Evolutionary conservation across 2,797 vertebrate species (phyloP).

Genomic region (Falco cherrug): DNA sequence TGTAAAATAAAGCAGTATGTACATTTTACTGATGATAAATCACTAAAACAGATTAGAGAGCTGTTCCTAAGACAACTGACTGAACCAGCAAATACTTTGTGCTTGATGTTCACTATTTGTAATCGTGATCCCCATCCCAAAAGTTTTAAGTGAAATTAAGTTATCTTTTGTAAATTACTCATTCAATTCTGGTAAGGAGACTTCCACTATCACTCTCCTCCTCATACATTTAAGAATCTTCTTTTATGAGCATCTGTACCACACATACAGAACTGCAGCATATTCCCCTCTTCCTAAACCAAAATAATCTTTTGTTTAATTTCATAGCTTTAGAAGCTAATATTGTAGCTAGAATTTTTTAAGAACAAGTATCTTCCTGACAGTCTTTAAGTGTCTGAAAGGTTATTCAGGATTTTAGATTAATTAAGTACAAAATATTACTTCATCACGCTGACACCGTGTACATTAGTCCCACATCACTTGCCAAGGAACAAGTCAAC

Average conservation of each 20-base stretch:
- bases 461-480: not conserved
- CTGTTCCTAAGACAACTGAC: not conserved
- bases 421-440: slow-evolving; percentile 9
- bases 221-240: not conserved
- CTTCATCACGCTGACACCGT: not conserved
- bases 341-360: not conserved
- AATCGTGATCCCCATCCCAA: not conserved
- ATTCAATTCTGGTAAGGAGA: not conserved
- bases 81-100: not conserved
- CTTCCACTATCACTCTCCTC: not conserved
- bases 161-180: not conserved
- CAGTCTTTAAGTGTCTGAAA: not conserved
- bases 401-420: not conserved
- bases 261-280: not conserved
- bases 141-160: not conserved
- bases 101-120: not conserved
- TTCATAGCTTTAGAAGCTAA: not conserved
- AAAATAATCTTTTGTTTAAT: not conserved
- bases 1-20: not conserved
- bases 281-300: not conserved
- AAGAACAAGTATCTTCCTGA: not conserved
- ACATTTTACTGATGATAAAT: not conserved
- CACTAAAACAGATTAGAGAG: not conserved
- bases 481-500: not conserved
- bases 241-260: not conserved